These are phyloP conservation scores for Drosophila murphyi DNA, from an alignment of 1,140 invertebrate genomes.

Conservation along the genomic window DNA sequence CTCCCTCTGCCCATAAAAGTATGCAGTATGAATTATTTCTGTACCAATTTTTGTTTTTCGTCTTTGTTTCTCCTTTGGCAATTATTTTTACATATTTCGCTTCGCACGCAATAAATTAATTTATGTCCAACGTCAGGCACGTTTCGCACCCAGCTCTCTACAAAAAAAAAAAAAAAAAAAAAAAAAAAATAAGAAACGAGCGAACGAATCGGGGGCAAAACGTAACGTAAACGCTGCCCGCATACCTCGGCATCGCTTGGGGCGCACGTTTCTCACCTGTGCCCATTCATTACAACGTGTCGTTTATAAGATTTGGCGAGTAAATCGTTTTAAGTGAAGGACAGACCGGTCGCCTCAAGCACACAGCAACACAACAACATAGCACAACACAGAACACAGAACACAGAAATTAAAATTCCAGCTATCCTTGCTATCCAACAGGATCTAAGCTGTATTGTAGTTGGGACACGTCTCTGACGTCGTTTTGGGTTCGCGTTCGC, in stretches of 20 bases:
- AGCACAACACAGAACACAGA: constrained; percentile 1
- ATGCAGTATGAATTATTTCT: constrained; percentile 79
- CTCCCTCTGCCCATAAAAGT: constrained; percentile 45
- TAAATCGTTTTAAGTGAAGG: constrained; percentile 74
- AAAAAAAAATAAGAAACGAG: neutral
- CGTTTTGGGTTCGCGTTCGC: neutral
- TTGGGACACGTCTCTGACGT: neutral
- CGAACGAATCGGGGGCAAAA: neutral
- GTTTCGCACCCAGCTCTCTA: constrained; percentile 60
- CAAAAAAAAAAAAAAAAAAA: constrained; percentile 10
- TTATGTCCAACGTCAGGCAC: constrained; percentile 79
- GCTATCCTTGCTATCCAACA: constrained; percentile 25
- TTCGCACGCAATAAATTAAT: constrained; percentile 81
- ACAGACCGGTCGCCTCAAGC: constrained; percentile 44
- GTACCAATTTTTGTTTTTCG: constrained; percentile 29
- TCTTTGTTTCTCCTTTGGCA: constrained; percentile 32
- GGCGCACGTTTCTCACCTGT: constrained; percentile 76
- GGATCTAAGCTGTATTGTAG: constrained; percentile 55
- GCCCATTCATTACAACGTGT: constrained; percentile 75
- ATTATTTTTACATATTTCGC: constrained; percentile 64
- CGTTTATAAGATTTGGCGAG: constrained; percentile 67
- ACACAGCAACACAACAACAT: neutral
- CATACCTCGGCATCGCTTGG: constrained; percentile 1
- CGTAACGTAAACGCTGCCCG: neutral
- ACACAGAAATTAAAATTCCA: constrained; percentile 78